Percentiles rank a stretch among this genome's conserved stretches.
Evolutionary conservation across 2,797 vertebrate genomes (phyloP).

Genomic region (Champsocephalus esox): DNA sequence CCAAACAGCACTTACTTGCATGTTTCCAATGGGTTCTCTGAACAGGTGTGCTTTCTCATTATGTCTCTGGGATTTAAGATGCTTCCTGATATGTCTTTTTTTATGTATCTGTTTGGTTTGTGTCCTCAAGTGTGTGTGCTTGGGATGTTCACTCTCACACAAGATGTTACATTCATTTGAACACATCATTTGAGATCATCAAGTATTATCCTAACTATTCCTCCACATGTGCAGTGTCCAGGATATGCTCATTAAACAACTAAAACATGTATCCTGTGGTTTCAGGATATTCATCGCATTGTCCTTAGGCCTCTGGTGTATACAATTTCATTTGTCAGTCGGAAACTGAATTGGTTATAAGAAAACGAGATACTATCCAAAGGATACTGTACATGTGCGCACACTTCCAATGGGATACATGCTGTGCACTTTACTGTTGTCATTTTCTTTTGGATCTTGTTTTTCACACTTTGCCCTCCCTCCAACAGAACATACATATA

Average conservation of each 20-base stretch:
- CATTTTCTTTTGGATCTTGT: slow-evolving; percentile 80
- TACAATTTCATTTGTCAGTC: background rate
- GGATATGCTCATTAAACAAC: slow-evolving; percentile 2
- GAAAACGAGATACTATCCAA: slow-evolving; percentile 28
- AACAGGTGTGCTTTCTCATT: slow-evolving; percentile 15
- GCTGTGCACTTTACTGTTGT: slow-evolving; percentile 59
- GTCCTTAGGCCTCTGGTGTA: slow-evolving; percentile 13
- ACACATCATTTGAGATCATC: slow-evolving; percentile 38
- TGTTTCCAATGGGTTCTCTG: background rate
- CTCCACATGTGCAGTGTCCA: slow-evolving; percentile 48
- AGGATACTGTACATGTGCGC: slow-evolving; percentile 49
- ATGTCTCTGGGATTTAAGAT: slow-evolving; percentile 36
- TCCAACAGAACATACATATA: slow-evolving; percentile 99
- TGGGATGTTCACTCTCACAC: slow-evolving; percentile 29
- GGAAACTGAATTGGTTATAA: background rate
- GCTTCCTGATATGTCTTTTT: slow-evolving; percentile 20
- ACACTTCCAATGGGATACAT: slow-evolving; percentile 35
- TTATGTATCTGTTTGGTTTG: slow-evolving; percentile 24
- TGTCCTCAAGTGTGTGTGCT: slow-evolving; percentile 35
- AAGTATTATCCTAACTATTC: slow-evolving; percentile 36
- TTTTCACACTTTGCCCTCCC: slow-evolving; percentile 85
- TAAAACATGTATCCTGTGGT: background rate
- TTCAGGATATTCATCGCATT: background rate
- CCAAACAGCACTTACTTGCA: slow-evolving; percentile 30
- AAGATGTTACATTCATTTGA: slow-evolving; percentile 7